Percentiles rank a stretch among this genome's conserved stretches.
Conservation (phyloP, 2,888 invertebrate genomes). For the Eugnorisma glareosa region DNA sequence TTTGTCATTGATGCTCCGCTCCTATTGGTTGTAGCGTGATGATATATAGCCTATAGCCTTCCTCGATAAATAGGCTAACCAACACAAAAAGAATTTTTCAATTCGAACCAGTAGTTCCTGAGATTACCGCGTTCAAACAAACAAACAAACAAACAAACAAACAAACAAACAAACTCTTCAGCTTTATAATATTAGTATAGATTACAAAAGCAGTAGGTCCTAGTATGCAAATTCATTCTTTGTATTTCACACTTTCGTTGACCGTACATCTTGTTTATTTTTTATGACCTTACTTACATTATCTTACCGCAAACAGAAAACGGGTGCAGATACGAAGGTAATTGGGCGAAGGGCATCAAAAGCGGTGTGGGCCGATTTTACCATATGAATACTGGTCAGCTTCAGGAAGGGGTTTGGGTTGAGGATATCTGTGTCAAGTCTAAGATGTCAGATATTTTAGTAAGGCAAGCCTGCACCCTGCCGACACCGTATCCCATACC, state of each 20-base stretch:
- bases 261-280: slow-evolving; percentile 34
- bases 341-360: slow-evolving; percentile 90
- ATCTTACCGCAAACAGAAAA: slow-evolving; percentile 80
- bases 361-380: slow-evolving; percentile 92
- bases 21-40: too few species aligned
- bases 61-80: too few species aligned
- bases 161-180: too few species aligned
- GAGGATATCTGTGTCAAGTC: slow-evolving; percentile 89
- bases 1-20: too few species aligned
- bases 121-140: too few species aligned
- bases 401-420: slow-evolving; percentile 92
- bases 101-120: too few species aligned
- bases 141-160: too few species aligned
- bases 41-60: too few species aligned
- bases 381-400: slow-evolving; percentile 92
- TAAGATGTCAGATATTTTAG: slow-evolving; percentile 90
- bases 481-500: slow-evolving; percentile 91
- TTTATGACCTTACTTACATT: slow-evolving; percentile 28
- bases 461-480: slow-evolving; percentile 88
- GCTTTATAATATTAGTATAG: too few species aligned
- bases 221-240: background rate
- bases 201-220: background rate
- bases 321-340: slow-evolving; percentile 92
- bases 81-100: too few species aligned
- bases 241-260: background rate